Evolutionary conservation across 1,140 invertebrate species (phyloP), one percentile per base, ranked within the genome.

Genomic region (Leucophenga varia): DNA sequence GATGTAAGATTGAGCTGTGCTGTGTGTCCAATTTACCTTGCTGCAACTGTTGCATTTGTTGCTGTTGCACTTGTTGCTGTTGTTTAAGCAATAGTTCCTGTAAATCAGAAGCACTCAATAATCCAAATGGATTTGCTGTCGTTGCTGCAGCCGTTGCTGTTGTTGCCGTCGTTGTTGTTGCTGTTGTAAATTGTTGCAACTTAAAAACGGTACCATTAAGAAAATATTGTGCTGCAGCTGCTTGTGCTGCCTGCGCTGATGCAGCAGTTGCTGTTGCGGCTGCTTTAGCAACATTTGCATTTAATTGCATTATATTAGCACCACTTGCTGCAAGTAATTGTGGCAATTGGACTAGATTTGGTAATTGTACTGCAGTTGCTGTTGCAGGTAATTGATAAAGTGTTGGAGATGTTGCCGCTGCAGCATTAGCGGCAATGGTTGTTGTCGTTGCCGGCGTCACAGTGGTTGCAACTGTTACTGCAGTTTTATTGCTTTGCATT

Each of bases 181-280:
- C 64, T 1, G 67, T 71, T 0, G 70, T 72, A n/a, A 74, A 60
- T 40, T 73, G 73, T 19, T 75, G 73, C 47, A 75, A 34, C 55
- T 75, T 75, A 34, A 75, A 73, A 12, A 75, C 72, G 28, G 73
- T 72, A 5, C 73, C 73, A 34, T 75, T 75, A 14, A 75, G 56
- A 19, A 75, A 72, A 32, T 71, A 74, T 41, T 75, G 72, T 3
- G 70, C 69, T 6, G 69, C 64, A 16, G 69, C 69, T 2, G 67
- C 65, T 28, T 71, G 71, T 0, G 71, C 70, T 1, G 68, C 68
- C n/a, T 57, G 61, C 3, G 55, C 54, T 32, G 55, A 59, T 25
- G 61, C 64, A 47, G 56, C 57, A 36, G 60, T 54, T 5, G 61
- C 59, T 1, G 67, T 64, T 12, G 63, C 60, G 35, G 61, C 60